These are phyloP conservation scores for Agrochola litura DNA, from an alignment of 2,888 invertebrate species.

Conservation along the genomic window DNA sequence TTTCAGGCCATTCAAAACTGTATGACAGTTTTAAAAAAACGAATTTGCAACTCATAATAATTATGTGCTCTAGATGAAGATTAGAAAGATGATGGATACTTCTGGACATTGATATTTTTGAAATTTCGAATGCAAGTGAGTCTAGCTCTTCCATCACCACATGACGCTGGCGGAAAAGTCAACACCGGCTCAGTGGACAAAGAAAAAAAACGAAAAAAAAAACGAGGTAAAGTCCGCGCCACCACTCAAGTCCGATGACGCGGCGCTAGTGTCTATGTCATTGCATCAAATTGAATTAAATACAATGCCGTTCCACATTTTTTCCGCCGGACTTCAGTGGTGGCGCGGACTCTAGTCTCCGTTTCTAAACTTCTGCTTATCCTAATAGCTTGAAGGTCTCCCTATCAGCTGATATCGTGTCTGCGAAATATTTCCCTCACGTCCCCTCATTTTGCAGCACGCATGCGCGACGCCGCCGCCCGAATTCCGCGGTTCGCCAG, in stretches of 20 bases:
- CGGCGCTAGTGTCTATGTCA: no score
- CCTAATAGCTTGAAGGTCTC: constrained; percentile 20
- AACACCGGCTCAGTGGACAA: neutral
- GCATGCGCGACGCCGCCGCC: constrained; percentile 75
- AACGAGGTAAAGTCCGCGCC: neutral
- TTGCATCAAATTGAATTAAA: no score
- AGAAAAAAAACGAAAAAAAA: neutral
- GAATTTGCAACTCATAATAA: no score
- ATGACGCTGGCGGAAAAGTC: neutral
- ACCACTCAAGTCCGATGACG: no score
- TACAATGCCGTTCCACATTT: no score
- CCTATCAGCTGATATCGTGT: constrained; percentile 64
- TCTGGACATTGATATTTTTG: no score
- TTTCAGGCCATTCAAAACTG: no score
- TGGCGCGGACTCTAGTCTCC: neutral
- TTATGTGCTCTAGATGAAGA: no score
- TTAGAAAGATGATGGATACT: no score
- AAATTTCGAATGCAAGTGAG: no score
- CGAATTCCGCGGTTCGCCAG: constrained; percentile 69
- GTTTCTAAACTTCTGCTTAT: constrained; percentile 11
- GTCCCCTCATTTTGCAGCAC: constrained; percentile 63
- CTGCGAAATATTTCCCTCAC: constrained; percentile 63
- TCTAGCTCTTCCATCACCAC: neutral
- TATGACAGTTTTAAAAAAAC: no score
- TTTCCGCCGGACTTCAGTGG: no score